phyloP scores from a whole-genome alignment of 2,888 invertebrate species.

The Erannis defoliaria region DNA sequence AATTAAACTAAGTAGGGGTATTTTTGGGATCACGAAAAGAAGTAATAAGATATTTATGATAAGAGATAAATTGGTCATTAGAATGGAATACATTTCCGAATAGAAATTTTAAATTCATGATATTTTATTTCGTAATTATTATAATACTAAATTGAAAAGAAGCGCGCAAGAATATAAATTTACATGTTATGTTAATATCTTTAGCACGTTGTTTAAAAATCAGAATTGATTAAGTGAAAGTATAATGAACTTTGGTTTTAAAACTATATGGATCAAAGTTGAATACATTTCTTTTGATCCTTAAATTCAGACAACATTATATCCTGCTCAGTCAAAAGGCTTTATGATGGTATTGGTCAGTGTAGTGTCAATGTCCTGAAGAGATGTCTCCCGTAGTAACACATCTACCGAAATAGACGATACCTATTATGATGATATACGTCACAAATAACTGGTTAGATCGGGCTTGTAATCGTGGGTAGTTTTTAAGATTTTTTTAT shows the following conservation, averaged over 20 bases:
- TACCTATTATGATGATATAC: slow-evolving; percentile 12
- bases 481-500: slow-evolving; percentile 3
- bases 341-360: slow-evolving; percentile 17
- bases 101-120: slow-evolving; percentile 3
- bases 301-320: not conserved
- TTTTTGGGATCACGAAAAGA: no score
- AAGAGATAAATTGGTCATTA: not conserved
- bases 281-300: not conserved
- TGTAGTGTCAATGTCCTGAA: slow-evolving; percentile 26
- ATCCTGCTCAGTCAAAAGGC: slow-evolving; percentile 3
- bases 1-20: no score
- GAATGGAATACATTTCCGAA: not conserved
- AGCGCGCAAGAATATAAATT: slow-evolving; percentile 14
- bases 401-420: slow-evolving; percentile 26
- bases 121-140: not conserved
- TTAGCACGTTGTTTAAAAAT: slow-evolving; percentile 2
- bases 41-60: not conserved
- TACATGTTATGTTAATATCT: slow-evolving; percentile 13
- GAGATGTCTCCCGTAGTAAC: slow-evolving; percentile 15
- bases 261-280: not conserved
- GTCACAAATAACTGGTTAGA: slow-evolving; percentile 25
- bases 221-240: slow-evolving; percentile 20
- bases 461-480: slow-evolving; percentile 7
- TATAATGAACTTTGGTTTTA: slow-evolving; percentile 2
- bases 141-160: slow-evolving; percentile 2